phyloP scores from a whole-genome alignment of 2,113 vertebrate genomes.

The Opisthocomus hoazin region DNA sequence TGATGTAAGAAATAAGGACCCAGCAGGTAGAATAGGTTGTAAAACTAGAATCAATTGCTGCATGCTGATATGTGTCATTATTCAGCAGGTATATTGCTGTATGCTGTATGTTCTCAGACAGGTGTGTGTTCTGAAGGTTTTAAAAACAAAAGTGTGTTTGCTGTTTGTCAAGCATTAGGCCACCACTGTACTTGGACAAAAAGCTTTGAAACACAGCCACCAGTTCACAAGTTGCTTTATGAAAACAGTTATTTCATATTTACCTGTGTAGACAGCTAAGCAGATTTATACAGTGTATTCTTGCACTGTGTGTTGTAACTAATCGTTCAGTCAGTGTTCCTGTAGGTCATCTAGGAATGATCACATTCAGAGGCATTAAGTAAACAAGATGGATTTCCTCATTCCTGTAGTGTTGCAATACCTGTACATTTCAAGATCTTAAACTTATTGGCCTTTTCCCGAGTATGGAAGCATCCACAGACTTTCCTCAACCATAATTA shows the following conservation, averaged over 20 bases:
- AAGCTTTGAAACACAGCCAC: neutral
- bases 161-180: neutral
- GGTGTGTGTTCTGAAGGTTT: neutral
- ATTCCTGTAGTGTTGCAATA: neutral
- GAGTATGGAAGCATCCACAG: neutral
- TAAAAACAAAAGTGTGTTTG: too few species aligned
- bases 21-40: neutral
- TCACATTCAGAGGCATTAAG: neutral
- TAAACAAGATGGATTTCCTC: neutral
- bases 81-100: neutral
- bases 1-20: neutral
- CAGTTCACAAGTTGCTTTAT: neutral
- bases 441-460: neutral
- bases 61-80: neutral
- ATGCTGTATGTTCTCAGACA: neutral
- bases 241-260: neutral
- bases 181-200: neutral
- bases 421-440: neutral
- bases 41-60: neutral
- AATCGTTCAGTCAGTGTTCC: neutral
- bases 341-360: neutral
- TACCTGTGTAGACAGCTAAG: neutral
- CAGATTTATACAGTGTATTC: neutral
- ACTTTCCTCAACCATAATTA: neutral
- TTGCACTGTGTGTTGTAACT: neutral